Conservation (phyloP, 92 coral and sea anemone genomes). For the Palythoa caribaeorum region DNA sequence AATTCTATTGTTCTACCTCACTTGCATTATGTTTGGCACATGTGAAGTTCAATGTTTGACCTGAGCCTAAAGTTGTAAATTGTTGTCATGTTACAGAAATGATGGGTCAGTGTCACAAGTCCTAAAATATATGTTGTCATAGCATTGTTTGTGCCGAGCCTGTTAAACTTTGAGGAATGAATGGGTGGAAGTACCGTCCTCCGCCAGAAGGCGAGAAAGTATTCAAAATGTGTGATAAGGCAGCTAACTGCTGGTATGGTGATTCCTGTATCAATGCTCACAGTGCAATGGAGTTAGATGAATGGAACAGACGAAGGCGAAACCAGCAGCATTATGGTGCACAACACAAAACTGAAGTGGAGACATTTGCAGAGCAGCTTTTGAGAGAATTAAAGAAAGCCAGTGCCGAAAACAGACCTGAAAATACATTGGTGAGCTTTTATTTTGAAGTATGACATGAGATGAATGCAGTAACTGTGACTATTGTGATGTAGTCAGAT, state of each 20-base stretch:
- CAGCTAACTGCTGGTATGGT: constrained; percentile 47
- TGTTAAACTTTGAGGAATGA: background rate
- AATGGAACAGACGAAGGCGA: constrained; percentile 48
- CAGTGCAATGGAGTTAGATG: constrained; percentile 47
- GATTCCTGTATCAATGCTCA: constrained; percentile 58
- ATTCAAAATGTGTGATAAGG: constrained; percentile 51
- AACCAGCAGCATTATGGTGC: background rate
- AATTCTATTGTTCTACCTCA: too few relatives aligned
- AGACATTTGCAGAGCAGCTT: constrained; percentile 16
- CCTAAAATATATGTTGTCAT: background rate
- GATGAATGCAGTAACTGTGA: too few relatives aligned
- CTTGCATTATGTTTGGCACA: too few relatives aligned
- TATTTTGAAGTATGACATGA: background rate
- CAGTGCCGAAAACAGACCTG: background rate
- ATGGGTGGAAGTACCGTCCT: constrained; percentile 55
- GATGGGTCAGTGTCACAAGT: background rate
- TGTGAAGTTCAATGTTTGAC: too few relatives aligned
- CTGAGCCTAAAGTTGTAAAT: too few relatives aligned
- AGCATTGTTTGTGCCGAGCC: too few relatives aligned
- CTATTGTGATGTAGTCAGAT: too few relatives aligned
- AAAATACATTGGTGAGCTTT: constrained; percentile 12
- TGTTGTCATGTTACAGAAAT: too few relatives aligned
- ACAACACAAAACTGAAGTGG: background rate
- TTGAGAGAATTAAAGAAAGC: background rate
- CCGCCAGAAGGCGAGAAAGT: constrained; percentile 63